Evolutionary conservation across 2,797 vertebrate genomes (phyloP), one percentile per base, ranked within the genome.

Genomic region (Neoniphon sammara): DNA sequence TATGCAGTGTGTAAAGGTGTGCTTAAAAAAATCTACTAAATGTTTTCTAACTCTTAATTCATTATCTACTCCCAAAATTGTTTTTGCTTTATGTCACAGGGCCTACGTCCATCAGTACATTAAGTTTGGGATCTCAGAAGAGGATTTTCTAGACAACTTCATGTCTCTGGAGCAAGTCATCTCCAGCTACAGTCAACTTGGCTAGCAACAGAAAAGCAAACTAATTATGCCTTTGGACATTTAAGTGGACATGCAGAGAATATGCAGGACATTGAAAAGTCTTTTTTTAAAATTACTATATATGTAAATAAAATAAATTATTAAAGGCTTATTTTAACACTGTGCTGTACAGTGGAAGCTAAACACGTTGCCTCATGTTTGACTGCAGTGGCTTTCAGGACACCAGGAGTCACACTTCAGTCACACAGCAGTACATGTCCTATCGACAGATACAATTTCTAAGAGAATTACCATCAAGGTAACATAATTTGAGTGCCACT

Each of bases 41-140:
- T 59, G 8, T 8, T 17, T 23, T 42, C 11, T 31, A 15, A 4
- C 30, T 31, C 47, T 49, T 11, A 6, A 2, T 10, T 61, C 2
- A 44, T 18, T 61, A 30, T 27, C 0, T 10, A 10, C n/a, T 15
- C 34, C 3, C 14, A 17, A 27, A 27, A 17, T 69, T 55, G 0
- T 66, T 70, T 23, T 27, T 18, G 44, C 15, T 46, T 21, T 68
- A 20, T 30, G 34, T 76, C 66, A 3, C 91, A 99, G 98, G 82
- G 98, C 98, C 27, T 99, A 98, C 15, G 70, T 97, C 85, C 97
- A 99, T 90, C 98, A 97, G 75, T 99, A 99, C 66, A 92, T 91
- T 14, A 97, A 96, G 78, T 97, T 94, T 84, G 96, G 97, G 66
- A 95, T 99, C 30, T 94, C 96, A 34, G 97, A 99, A 83, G 98